A percentile compares a stretch with the other conserved stretches of the same genome.
These are phyloP conservation scores for Nothobranchius furzeri DNA, from an alignment of 2,113 vertebrate genomes.

Conservation along the genomic window DNA sequence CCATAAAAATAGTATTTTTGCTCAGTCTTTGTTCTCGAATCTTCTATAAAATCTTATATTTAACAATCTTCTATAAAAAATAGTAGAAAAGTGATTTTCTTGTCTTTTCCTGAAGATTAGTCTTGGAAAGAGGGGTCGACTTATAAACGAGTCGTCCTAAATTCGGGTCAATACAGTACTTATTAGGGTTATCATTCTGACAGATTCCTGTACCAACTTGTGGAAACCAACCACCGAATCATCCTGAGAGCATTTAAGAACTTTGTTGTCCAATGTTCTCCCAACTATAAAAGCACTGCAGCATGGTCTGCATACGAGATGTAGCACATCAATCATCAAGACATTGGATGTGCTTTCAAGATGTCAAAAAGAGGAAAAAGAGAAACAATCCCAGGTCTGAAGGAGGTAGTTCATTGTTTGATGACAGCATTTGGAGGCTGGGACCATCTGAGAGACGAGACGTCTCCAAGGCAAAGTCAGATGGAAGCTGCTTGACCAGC, in stretches of 20 bases:
- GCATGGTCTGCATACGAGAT: constrained; percentile 52
- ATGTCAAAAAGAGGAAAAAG: constrained; percentile 48
- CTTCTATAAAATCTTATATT: too few relatives aligned
- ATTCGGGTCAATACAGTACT: too few relatives aligned
- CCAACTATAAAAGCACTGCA: constrained; percentile 38
- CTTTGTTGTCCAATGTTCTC: constrained; percentile 9
- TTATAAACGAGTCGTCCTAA: too few relatives aligned
- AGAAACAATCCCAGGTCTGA: constrained; percentile 55
- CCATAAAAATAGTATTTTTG: too few relatives aligned
- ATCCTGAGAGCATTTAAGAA: constrained; percentile 27
- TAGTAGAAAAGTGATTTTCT: too few relatives aligned
- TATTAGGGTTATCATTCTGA: too few relatives aligned
- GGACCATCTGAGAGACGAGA: constrained; percentile 45
- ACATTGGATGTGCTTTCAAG: constrained; percentile 46
- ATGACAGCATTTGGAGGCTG: constrained; percentile 35
- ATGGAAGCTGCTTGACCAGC: constrained; percentile 59
- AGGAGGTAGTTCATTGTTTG: constrained; percentile 23
- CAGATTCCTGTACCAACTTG: too few relatives aligned
- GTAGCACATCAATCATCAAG: constrained; percentile 62
- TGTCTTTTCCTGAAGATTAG: too few relatives aligned
- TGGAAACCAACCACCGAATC: constrained; percentile 12
- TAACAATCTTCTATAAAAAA: too few relatives aligned
- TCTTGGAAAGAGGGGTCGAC: too few relatives aligned
- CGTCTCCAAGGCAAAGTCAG: constrained; percentile 57
- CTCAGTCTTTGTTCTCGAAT: too few relatives aligned